Evolutionary conservation across 1,140 invertebrate species (phyloP).

Genomic region (Choristoneura fumiferana): DNA sequence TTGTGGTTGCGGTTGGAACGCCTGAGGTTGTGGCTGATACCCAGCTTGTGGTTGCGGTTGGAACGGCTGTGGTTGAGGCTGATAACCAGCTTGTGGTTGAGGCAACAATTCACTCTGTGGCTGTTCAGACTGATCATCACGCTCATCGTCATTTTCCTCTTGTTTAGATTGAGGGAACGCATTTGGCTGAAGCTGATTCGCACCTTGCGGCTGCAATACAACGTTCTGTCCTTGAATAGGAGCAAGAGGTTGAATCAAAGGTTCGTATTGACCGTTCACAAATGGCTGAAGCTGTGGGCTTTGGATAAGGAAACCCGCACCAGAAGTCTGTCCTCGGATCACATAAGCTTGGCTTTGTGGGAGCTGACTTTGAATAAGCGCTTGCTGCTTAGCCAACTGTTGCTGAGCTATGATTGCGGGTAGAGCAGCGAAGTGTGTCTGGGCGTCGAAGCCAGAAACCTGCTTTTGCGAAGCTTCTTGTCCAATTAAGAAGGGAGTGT

Average conservation of each 20-base stretch:
- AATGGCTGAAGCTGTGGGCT: constrained; percentile 24
- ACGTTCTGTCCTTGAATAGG: constrained; percentile 38
- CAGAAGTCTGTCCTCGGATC: neutral
- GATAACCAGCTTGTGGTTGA: neutral
- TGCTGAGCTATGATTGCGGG: constrained; percentile 63
- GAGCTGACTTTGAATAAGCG: constrained; percentile 40
- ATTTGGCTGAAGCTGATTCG: neutral
- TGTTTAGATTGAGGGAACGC: neutral
- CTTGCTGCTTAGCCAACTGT: constrained; percentile 37
- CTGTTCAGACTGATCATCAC: constrained; percentile 6
- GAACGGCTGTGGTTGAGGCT: neutral
- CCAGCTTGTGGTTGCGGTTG: neutral
- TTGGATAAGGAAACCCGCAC: constrained; percentile 2
- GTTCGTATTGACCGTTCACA: constrained; percentile 24
- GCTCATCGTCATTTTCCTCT: neutral
- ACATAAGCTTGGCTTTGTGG: constrained; percentile 1
- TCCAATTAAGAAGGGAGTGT: constrained; percentile 39
- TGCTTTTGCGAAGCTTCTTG: constrained; percentile 34
- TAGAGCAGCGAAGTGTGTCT: constrained; percentile 57
- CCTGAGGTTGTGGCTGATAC: neutral
- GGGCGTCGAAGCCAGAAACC: constrained; percentile 48
- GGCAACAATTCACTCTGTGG: no score
- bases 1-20: neutral
- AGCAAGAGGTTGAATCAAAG: constrained; percentile 30
- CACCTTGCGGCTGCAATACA: constrained; percentile 29